Evolutionary conservation across 2,113 vertebrate genomes (phyloP).

Genomic region (Semnornis frantzii): DNA sequence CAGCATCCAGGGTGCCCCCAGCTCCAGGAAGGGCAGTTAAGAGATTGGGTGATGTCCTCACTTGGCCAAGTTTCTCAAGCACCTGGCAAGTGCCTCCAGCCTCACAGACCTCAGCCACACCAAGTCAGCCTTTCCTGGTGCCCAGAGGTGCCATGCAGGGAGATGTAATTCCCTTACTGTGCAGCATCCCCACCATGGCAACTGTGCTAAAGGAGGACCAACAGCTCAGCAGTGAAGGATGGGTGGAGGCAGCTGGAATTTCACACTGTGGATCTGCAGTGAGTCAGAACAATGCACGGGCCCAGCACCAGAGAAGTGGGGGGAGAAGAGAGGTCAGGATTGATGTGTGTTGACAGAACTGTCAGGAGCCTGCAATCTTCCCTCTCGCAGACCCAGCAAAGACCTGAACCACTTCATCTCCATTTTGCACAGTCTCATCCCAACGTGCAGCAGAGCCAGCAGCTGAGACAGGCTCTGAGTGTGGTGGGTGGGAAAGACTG

Average conservation of each 20-base stretch:
- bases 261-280: not conserved
- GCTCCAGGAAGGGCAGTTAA: not conserved
- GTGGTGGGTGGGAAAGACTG: not conserved
- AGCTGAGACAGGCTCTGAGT: not conserved
- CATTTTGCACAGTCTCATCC: not conserved
- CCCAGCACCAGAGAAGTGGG: not conserved
- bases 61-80: not conserved
- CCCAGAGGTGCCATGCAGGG: not conserved
- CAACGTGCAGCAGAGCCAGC: not conserved
- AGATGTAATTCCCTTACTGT: not conserved
- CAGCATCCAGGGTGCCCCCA: not conserved
- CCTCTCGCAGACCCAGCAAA: not conserved
- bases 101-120: not conserved
- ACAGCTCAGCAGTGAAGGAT: not conserved
- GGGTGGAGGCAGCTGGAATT: not conserved
- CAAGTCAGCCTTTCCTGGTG: not conserved
- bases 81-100: not conserved
- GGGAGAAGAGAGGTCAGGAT: constrained; percentile 4
- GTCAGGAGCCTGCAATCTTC: constrained; percentile 6
- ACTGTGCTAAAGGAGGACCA: not conserved
- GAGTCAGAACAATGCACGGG: constrained; percentile 21
- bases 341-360: constrained; percentile 22
- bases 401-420: not conserved
- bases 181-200: not conserved
- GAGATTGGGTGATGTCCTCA: not conserved